Conservation (phyloP, 2,797 vertebrate genomes). For the Neomorphus geoffroyi region DNA sequence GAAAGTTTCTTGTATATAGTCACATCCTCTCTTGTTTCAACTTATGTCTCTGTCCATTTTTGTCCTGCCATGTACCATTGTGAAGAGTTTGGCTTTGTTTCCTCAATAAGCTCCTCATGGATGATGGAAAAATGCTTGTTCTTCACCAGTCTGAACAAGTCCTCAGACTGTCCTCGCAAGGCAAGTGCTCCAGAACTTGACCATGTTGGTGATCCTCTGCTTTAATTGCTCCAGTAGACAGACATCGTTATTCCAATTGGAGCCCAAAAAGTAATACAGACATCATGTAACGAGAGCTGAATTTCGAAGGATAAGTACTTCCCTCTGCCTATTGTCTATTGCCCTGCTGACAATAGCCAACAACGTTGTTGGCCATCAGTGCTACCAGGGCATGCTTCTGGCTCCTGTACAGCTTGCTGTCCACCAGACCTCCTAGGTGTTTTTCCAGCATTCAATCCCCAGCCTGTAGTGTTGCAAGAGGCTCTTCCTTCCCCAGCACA, state of each 20-base stretch:
- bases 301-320: neutral
- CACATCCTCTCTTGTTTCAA: neutral
- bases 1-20: neutral
- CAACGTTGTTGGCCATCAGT: fast-evolving
- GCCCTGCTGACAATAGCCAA: neutral
- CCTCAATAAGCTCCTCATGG: neutral
- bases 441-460: neutral
- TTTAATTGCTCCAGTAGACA: neutral
- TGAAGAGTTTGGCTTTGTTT: neutral
- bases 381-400: neutral
- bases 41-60: neutral
- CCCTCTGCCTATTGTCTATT: neutral
- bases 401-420: neutral
- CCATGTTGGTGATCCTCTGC: neutral
- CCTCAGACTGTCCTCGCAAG: neutral
- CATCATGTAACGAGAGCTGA: neutral
- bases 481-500: neutral
- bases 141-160: neutral
- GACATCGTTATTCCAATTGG: neutral
- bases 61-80: neutral
- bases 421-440: neutral
- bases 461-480: neutral
- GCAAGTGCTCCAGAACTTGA: neutral
- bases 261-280: neutral
- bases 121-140: neutral